Percentiles rank a stretch among this genome's conserved stretches.
Conservation (phyloP, 2,888 invertebrate species). For the Dryobota labecula region DNA sequence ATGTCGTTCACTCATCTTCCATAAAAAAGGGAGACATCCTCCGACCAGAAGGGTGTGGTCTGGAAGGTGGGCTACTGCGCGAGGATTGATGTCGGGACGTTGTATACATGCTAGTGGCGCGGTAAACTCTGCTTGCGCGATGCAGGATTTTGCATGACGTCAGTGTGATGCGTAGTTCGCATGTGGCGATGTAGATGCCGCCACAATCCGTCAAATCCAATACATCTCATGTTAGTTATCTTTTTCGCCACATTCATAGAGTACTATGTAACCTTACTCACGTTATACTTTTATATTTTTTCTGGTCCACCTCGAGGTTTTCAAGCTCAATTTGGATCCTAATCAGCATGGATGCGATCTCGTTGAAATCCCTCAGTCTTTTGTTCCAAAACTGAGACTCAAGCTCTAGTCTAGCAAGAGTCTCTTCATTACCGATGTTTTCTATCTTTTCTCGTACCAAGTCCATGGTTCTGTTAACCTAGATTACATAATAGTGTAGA, state of each 20-base stretch:
- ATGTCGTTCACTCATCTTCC: too few relatives aligned
- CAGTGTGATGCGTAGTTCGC: too few relatives aligned
- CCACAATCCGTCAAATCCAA: too few relatives aligned
- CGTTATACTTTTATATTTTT: constrained; percentile 66
- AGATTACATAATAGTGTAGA: background rate
- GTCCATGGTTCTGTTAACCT: constrained; percentile 61
- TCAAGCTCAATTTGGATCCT: constrained; percentile 70
- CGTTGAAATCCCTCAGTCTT: constrained; percentile 70
- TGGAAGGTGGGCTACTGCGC: too few relatives aligned
- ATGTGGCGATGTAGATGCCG: too few relatives aligned
- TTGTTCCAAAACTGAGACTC: constrained; percentile 75
- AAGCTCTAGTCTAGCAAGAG: constrained; percentile 67
- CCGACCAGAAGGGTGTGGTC: too few relatives aligned
- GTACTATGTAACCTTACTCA: constrained; percentile 47
- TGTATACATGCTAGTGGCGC: too few relatives aligned
- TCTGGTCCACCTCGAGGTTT: constrained; percentile 65
- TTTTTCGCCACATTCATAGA: background rate
- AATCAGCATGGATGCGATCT: constrained; percentile 69
- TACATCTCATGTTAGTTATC: too few relatives aligned
- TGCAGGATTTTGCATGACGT: too few relatives aligned
- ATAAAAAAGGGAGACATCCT: too few relatives aligned
- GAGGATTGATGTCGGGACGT: too few relatives aligned
- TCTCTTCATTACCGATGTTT: constrained; percentile 63
- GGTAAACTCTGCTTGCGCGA: too few relatives aligned
- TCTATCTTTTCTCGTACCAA: constrained; percentile 73